Evolutionary conservation across 2,113 vertebrate genomes (phyloP).

Genomic region (Penelope pileata): DNA sequence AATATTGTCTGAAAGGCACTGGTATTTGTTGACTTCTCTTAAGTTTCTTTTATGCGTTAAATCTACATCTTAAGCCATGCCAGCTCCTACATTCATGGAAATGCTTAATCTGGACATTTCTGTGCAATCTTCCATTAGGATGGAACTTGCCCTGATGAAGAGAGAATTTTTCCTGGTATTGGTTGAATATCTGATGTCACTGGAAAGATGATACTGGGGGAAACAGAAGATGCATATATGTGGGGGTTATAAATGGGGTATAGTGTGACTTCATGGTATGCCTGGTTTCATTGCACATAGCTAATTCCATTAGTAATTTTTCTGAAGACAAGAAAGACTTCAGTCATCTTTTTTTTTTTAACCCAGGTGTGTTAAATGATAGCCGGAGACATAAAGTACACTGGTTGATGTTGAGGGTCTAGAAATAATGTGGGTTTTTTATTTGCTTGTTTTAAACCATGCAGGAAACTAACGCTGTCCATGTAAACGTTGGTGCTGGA

Average conservation of each 20-base stretch:
- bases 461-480: conserved; percentile 98
- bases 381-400: neutral
- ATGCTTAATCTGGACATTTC: neutral
- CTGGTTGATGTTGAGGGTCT: neutral
- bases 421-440: neutral
- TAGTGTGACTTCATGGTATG: neutral
- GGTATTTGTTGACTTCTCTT: neutral
- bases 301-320: neutral
- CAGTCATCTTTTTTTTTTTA: neutral
- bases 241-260: neutral
- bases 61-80: neutral
- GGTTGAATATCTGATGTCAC: neutral
- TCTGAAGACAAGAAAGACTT: neutral
- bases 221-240: neutral
- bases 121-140: neutral
- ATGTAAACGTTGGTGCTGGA: conserved; percentile 97
- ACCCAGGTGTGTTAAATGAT: neutral
- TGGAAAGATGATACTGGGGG: neutral
- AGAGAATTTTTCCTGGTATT: neutral
- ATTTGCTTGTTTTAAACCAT: neutral
- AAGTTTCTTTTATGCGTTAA: neutral
- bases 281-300: neutral
- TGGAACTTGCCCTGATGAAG: neutral
- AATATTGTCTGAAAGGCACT: neutral
- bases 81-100: neutral